Evolutionary conservation across 2,797 vertebrate genomes (phyloP), one percentile per base, ranked within the genome.

Genomic region (Clarias platycephalus): DNA sequence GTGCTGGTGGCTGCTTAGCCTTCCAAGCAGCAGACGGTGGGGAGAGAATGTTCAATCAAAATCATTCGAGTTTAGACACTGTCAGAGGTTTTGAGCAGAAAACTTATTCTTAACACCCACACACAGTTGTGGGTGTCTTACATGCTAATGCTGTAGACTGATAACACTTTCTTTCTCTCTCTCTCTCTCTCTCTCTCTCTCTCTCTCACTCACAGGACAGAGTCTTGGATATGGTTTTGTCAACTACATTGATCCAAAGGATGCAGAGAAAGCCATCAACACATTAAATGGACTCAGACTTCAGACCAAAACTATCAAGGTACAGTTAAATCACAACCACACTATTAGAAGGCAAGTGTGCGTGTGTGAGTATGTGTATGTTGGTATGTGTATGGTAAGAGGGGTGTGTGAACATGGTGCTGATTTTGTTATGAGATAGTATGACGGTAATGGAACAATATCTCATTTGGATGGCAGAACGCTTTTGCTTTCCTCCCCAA

Each of bases 201-300:
- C 71, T 53, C 71, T 28, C 44, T 57, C 53, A 49, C 13, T 68
- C 28, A 93, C 94, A 97, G 96, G 96, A 90, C 96, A 97, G 93
- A 97, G 96, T 94, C 96, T 97, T 94, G 96, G 96, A 86, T 97
- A 97, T 91, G 96, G 96, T 94, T 97, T 97, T 89, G 96, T 97
- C 93, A 97, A 97, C 93, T 97, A 97, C 93, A 96, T 97, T 93
- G 96, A 97, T 93, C 96, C 96, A 95, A 97, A 97, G 95, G 96
- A 97, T 94, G 96, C 96, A 94, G 96, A 97, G 95, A 97, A 97
- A 97, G 96, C 96, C 95, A 97, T 97, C 95, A 97, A 97, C 94
- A 97, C 96, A 91, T 96, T 97, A 96, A 97, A 97, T 93, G 96
- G 96, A 95, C 96, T 97, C 92, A 95, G 96, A 96, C 96, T 97